Conservation (phyloP, 2,888 invertebrate species). For the Idaea biselata region DNA sequence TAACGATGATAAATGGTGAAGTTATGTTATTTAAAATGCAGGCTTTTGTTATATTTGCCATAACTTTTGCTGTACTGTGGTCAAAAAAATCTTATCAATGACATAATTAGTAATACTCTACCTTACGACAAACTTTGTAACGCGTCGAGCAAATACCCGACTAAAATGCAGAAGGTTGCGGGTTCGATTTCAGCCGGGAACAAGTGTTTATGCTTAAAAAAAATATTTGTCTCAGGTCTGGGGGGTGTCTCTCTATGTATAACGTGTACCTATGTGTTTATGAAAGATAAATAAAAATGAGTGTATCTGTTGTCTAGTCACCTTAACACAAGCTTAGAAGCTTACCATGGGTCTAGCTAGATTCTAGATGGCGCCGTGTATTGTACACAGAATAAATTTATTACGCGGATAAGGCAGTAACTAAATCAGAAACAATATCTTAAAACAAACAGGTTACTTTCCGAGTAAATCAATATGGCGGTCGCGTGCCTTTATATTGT, state of each 20-base stretch:
- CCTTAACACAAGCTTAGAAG: background rate
- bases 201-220: too few species aligned
- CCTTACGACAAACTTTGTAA: too few species aligned
- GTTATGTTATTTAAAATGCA: too few species aligned
- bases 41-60: background rate
- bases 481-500: background rate
- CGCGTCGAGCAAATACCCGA: too few species aligned
- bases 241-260: too few species aligned
- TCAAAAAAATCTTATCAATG: too few species aligned
- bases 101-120: too few species aligned
- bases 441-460: background rate
- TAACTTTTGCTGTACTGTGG: too few species aligned
- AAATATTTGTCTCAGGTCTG: too few species aligned
- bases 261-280: constrained; percentile 2
- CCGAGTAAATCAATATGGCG: background rate
- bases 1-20: too few species aligned
- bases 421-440: background rate
- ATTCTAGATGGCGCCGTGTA: background rate
- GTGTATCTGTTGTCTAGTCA: background rate
- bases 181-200: too few species aligned
- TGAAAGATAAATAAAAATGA: background rate
- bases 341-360: background rate
- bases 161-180: too few species aligned
- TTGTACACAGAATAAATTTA: background rate
- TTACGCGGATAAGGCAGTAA: background rate